Conservation (phyloP, 2,113 vertebrate species). For the Dissostichus mawsoni region DNA sequence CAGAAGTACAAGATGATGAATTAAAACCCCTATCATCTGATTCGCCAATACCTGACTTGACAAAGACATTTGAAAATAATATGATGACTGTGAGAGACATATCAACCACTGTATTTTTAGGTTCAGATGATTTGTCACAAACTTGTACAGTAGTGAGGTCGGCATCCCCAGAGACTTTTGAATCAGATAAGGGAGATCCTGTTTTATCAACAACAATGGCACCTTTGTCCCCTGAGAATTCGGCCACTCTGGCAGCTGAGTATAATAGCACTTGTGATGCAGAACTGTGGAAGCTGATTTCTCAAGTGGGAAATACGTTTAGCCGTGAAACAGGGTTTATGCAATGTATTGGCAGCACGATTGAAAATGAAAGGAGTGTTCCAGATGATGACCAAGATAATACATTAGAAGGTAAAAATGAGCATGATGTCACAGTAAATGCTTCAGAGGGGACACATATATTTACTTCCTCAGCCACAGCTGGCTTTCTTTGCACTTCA, state of each 20-base stretch:
- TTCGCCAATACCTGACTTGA: conserved; percentile 49
- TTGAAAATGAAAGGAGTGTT: conserved; percentile 30
- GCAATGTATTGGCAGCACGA: conserved; percentile 53
- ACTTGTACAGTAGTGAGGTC: conserved; percentile 36
- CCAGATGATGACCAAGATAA: conserved; percentile 2
- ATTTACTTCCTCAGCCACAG: conserved; percentile 8
- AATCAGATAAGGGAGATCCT: neutral
- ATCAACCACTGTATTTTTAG: conserved; percentile 22
- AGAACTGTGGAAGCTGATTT: conserved; percentile 65
- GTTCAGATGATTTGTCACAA: conserved; percentile 32
- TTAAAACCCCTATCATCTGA: conserved; percentile 24
- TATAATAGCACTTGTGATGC: conserved; percentile 65
- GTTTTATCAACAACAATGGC: conserved; percentile 18
- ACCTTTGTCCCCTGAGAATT: conserved; percentile 12
- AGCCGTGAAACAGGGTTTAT: conserved; percentile 65
- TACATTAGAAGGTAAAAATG: neutral
- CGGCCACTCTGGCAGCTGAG: conserved; percentile 33
- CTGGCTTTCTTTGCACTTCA: neutral
- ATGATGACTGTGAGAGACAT: conserved; percentile 8
- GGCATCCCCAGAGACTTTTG: conserved; percentile 44
- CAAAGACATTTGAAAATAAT: conserved; percentile 25
- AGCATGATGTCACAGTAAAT: neutral
- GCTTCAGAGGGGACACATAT: neutral
- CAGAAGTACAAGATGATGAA: conserved; percentile 39
- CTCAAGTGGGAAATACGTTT: conserved; percentile 74